Evolutionary conservation across 1,140 invertebrate species (phyloP).

Genomic region (Ips typographus): DNA sequence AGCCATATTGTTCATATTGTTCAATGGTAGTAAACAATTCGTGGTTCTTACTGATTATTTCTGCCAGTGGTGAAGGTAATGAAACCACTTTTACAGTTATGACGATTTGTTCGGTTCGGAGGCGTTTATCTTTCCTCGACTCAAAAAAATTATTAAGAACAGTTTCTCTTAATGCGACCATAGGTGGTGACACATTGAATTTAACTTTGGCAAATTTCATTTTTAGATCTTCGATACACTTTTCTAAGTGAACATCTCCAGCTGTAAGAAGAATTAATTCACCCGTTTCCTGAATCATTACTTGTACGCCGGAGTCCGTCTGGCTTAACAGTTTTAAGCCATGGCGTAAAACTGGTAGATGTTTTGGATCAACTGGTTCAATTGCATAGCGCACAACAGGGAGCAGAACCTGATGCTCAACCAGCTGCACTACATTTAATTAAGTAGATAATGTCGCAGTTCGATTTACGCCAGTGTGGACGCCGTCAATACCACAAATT

Average conservation of each 20-base stretch:
- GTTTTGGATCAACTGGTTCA: conserved; percentile 82
- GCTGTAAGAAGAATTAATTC: conserved; percentile 96
- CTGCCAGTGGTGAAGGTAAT: conserved; percentile 72
- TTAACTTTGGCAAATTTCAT: conserved; percentile 84
- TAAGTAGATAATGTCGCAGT: conserved; percentile 88
- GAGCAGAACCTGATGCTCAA: conserved; percentile 72
- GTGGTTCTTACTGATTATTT: conserved; percentile 64
- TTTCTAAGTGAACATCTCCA: conserved; percentile 96
- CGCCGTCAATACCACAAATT: conserved; percentile 81
- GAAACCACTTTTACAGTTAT: conserved; percentile 69
- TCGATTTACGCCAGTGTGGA: conserved; percentile 83
- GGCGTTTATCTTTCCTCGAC: not conserved
- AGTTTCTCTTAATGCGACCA: conserved; percentile 95
- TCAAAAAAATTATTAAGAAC: conserved; percentile 33
- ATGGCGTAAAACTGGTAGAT: conserved; percentile 78
- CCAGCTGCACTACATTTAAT: conserved; percentile 85
- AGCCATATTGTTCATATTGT: conserved; percentile 43
- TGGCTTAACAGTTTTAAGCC: conserved; percentile 84
- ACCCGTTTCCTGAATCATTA: conserved; percentile 61
- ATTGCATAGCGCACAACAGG: conserved; percentile 94
- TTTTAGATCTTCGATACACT: conserved; percentile 87
- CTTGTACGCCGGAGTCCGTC: conserved; percentile 89
- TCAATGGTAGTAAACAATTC: conserved; percentile 60
- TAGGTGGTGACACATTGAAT: conserved; percentile 89
- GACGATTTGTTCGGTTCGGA: no score